A percentile compares a stretch with the other conserved stretches of the same genome.
phyloP scores from a whole-genome alignment of 2,113 vertebrate species.

The Coreoperca whiteheadi region DNA sequence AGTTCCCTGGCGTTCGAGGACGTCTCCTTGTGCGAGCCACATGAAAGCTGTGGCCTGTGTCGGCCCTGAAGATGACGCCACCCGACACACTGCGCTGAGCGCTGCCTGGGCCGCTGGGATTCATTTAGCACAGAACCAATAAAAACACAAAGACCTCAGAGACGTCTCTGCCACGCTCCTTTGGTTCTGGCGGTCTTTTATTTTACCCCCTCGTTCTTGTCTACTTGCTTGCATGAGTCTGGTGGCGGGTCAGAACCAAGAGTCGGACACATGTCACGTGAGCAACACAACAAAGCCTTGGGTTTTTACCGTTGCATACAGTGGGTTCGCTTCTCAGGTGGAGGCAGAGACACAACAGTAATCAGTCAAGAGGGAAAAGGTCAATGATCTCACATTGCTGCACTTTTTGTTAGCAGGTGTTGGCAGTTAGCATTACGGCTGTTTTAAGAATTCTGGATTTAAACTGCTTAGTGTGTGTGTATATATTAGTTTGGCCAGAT shows the following conservation, averaged over 20 bases:
- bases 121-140: conserved; percentile 35
- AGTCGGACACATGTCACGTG: not conserved
- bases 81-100: not conserved
- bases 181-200: conserved; percentile 19
- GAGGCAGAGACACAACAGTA: not conserved
- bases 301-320: not conserved
- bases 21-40: conserved; percentile 16
- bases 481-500: not conserved
- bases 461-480: no score
- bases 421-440: not conserved
- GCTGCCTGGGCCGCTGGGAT: conserved; percentile 35
- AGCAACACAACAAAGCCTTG: not conserved
- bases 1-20: not conserved
- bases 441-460: no score
- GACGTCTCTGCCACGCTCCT: conserved; percentile 1
- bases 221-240: conserved; percentile 39
- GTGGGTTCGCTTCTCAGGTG: not conserved
- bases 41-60: conserved; percentile 18
- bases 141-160: conserved; percentile 34
- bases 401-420: not conserved
- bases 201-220: conserved; percentile 3
- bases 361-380: not conserved
- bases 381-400: not conserved
- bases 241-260: not conserved
- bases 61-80: conserved; percentile 27